Conservation (phyloP, 2,113 vertebrate species). For the Pogonocichla stellata region DNA sequence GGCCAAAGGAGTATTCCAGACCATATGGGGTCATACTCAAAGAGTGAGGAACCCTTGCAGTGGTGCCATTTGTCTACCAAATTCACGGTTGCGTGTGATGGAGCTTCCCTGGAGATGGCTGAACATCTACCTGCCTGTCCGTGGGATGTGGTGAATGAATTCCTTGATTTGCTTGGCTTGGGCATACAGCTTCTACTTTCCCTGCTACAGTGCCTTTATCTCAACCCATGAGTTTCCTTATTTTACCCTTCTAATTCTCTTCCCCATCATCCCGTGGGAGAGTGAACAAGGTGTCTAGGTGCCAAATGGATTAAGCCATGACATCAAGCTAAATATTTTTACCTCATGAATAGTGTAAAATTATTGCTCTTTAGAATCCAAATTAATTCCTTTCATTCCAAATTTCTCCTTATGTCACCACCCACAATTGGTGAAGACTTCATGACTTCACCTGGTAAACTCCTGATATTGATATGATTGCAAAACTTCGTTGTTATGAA, state of each 20-base stretch:
- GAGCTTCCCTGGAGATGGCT: not conserved
- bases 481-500: not conserved
- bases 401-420: not conserved
- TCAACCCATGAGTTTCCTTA: not conserved
- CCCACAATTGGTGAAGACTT: not conserved
- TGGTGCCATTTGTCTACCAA: not conserved
- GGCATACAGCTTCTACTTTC: not conserved
- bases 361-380: not conserved
- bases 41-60: not conserved
- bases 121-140: too few species aligned
- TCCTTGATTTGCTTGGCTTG: not conserved
- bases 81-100: accelerated
- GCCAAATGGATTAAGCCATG: not conserved
- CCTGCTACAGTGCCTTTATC: not conserved
- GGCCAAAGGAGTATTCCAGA: not conserved
- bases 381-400: not conserved
- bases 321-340: not conserved
- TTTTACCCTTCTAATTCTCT: not conserved
- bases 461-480: not conserved
- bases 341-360: not conserved
- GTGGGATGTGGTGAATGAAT: not conserved
- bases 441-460: not conserved
- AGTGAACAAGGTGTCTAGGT: not conserved
- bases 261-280: not conserved
- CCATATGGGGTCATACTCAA: not conserved